Evolutionary conservation across 2,888 invertebrate genomes (phyloP), one percentile per base, ranked within the genome.

Genomic region (Thalpophila matura): DNA sequence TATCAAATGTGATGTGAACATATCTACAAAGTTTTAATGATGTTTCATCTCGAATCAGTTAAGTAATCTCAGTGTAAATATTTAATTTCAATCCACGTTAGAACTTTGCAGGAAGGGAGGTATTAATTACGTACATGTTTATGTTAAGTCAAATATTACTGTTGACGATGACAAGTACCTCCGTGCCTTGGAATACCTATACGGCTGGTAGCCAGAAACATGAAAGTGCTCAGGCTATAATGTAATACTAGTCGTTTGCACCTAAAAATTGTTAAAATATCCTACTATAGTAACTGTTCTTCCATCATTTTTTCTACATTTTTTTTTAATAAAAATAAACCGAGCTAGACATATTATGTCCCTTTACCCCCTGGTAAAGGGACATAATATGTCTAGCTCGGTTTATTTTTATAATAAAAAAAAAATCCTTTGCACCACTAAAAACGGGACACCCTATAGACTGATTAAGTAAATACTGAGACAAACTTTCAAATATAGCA

Each of bases 21-120:
- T 80, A 81, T 79, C 75, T 66, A 65, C 57, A 67, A 91, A 91
- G 89, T 91, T 92, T 88, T 89, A 91, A 92, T 90, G 86, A 91
- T 82, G 75, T 69, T 67, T 74, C 73, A 74, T 73, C 68, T 72
- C 69, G 64, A 65, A 70, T 70, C 63, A 59, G 70, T 65, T 67
- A 58, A 57, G 50, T 63, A 71, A 70, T 55, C 47, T 57, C 47
- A 10, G 26, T 46, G 57, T 67, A 61, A 82, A 84, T 81, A 82
- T 81, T 71, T 60, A 63, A 67, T 45, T 43, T 58, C 38, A 51
- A 61, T 47, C 51, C 24, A 53, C 47, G 45, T 56, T 49, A 16
- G 45, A 60, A 71, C 37, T 66, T 57, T 20, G n/a, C 33, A 43
- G 27, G 55, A 43, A 60, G 18, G 38, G 54, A 51, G 54, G 42